Percentiles rank a stretch among this genome's conserved stretches.
Evolutionary conservation across 2,113 vertebrate species (phyloP).

Genomic region (Hippolais icterina): DNA sequence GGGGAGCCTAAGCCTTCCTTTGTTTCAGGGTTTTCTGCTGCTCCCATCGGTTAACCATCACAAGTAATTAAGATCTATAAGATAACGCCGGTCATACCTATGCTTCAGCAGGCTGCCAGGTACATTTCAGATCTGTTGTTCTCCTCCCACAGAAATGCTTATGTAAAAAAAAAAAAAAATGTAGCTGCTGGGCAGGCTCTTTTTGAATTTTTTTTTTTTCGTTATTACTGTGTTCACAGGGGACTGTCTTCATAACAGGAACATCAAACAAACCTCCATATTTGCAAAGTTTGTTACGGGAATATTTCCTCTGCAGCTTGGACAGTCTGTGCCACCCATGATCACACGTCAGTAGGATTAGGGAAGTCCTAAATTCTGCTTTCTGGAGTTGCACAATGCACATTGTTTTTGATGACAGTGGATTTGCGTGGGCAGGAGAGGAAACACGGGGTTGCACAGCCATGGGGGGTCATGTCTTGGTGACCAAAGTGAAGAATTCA

Average conservation of each 20-base stretch:
- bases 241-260: background rate
- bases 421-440: background rate
- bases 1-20: background rate
- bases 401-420: background rate
- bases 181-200: background rate
- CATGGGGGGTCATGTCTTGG: background rate
- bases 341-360: background rate
- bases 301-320: background rate
- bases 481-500: background rate
- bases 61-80: slow-evolving; percentile 10
- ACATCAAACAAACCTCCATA: background rate
- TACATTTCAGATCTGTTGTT: background rate
- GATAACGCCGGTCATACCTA: background rate
- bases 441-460: background rate
- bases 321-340: background rate
- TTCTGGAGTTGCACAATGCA: background rate
- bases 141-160: slow-evolving; percentile 26
- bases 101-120: slow-evolving; percentile 13
- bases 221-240: background rate
- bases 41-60: slow-evolving; percentile 30
- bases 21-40: background rate
- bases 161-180: background rate
- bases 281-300: background rate
- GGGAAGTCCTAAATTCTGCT: background rate
- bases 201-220: background rate